phyloP scores from a whole-genome alignment of 64 coral and sea anemone genomes.

The Acropora tenuis region DNA sequence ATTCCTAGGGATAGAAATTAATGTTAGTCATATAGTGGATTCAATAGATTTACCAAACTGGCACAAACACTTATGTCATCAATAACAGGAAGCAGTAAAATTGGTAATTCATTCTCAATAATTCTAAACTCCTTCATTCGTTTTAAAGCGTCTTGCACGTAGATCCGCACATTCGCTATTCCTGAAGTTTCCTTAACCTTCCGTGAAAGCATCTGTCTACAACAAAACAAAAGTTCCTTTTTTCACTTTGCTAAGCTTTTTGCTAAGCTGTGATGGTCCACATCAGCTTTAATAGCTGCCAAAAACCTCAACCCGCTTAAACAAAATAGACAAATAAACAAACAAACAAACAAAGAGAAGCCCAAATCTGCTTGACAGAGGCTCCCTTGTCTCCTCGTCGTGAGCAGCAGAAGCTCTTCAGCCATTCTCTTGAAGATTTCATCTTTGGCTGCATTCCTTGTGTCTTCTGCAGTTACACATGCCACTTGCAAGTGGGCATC shows the following conservation, averaged over 20 bases:
- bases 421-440: conserved; percentile 33
- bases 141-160: conserved; percentile 35
- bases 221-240: conserved; percentile 14
- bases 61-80: conserved; percentile 49
- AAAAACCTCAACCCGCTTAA: no score
- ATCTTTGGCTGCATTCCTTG: conserved; percentile 24
- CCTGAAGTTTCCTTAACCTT: conserved; percentile 31
- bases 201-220: conserved; percentile 9
- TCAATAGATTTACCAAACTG: conserved; percentile 26
- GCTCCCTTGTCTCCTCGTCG: conserved; percentile 16
- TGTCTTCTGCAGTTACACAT: conserved; percentile 46
- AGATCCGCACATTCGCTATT: conserved; percentile 41
- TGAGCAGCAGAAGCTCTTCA: no score
- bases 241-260: not conserved
- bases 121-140: conserved; percentile 44
- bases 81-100: conserved; percentile 4
- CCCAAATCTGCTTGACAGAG: conserved; percentile 13
- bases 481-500: conserved; percentile 11
- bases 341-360: no score
- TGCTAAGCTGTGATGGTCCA: no score
- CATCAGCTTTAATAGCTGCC: no score
- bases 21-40: conserved; percentile 5
- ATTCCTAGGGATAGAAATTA: not conserved
- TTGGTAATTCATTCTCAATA: conserved; percentile 34
- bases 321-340: no score